These are phyloP conservation scores for Malthinus seriepunctatus DNA, from an alignment of 2,888 invertebrate species.

Conservation along the genomic window DNA sequence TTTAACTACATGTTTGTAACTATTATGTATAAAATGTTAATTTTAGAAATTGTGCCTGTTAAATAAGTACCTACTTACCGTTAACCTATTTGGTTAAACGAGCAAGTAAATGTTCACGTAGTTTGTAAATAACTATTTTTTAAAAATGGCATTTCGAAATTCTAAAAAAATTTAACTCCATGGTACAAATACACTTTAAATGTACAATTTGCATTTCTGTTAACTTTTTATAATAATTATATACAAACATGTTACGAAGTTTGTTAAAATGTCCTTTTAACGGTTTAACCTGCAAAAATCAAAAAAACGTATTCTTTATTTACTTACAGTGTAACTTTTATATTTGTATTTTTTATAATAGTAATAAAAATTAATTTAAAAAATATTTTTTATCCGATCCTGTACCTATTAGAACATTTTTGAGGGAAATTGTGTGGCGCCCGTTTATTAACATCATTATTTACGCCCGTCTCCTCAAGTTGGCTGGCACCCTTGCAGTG, in stretches of 20 bases:
- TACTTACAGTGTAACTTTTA: slow-evolving; percentile 8
- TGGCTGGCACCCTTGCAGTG: too few species aligned
- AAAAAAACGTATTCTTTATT: neutral
- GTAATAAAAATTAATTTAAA: slow-evolving; percentile 16
- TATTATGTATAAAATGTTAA: neutral
- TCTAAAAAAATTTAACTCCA: neutral
- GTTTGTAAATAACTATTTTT: neutral
- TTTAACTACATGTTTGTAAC: neutral
- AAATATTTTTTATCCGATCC: too few species aligned
- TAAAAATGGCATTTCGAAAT: neutral
- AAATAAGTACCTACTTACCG: neutral
- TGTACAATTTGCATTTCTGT: slow-evolving; percentile 6
- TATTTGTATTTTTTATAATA: slow-evolving; percentile 22
- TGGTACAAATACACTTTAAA: slow-evolving; percentile 5
- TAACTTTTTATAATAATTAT: slow-evolving; percentile 17
- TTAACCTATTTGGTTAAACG: too few species aligned
- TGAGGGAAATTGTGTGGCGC: too few species aligned
- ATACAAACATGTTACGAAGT: slow-evolving; percentile 8
- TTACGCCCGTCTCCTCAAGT: too few species aligned
- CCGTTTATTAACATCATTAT: too few species aligned
- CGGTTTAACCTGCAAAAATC: neutral
- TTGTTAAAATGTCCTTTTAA: neutral
- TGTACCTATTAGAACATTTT: too few species aligned
- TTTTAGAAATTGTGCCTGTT: slow-evolving; percentile 4
- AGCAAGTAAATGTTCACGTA: neutral